Conservation (phyloP, 2,888 invertebrate species). For the Aplocera efformata region DNA sequence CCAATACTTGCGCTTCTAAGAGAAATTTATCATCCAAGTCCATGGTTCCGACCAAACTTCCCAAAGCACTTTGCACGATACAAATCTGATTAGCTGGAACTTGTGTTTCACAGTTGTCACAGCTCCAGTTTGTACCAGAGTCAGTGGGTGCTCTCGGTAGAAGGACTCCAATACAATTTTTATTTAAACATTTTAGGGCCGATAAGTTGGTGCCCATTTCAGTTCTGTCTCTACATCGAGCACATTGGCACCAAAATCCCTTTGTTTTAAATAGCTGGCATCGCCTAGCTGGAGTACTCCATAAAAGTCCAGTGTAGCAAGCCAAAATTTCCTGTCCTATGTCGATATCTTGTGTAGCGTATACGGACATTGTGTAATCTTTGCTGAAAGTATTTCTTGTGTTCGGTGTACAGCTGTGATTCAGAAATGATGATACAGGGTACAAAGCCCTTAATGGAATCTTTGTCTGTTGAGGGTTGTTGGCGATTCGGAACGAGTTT, state of each 20-base stretch:
- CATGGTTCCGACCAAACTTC: constrained; percentile 74
- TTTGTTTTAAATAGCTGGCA: constrained; percentile 82
- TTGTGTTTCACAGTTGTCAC: constrained; percentile 69
- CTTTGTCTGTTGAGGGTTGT: constrained; percentile 40
- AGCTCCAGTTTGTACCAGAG: constrained; percentile 74
- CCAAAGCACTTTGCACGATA: constrained; percentile 68
- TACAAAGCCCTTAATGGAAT: constrained; percentile 81
- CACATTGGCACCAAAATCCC: constrained; percentile 83
- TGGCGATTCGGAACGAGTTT: constrained; percentile 83
- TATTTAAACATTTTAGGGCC: constrained; percentile 75
- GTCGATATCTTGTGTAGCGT: constrained; percentile 79
- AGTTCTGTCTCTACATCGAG: constrained; percentile 81
- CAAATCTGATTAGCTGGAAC: constrained; percentile 66
- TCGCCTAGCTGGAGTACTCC: constrained; percentile 83
- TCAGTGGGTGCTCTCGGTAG: constrained; percentile 75
- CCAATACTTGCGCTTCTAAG: constrained; percentile 56
- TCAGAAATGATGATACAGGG: constrained; percentile 83
- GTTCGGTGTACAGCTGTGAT: constrained; percentile 86
- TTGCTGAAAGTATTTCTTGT: constrained; percentile 81
- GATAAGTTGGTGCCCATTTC: constrained; percentile 81
- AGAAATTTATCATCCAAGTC: constrained; percentile 66
- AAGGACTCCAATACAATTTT: constrained; percentile 74
- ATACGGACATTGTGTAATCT: constrained; percentile 77
- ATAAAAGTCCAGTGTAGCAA: constrained; percentile 83
- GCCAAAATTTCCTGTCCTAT: constrained; percentile 82